Evolutionary conservation across 1,140 invertebrate species (phyloP), one percentile per base, ranked within the genome.

Genomic region (Drosophila pseudoananassae): DNA sequence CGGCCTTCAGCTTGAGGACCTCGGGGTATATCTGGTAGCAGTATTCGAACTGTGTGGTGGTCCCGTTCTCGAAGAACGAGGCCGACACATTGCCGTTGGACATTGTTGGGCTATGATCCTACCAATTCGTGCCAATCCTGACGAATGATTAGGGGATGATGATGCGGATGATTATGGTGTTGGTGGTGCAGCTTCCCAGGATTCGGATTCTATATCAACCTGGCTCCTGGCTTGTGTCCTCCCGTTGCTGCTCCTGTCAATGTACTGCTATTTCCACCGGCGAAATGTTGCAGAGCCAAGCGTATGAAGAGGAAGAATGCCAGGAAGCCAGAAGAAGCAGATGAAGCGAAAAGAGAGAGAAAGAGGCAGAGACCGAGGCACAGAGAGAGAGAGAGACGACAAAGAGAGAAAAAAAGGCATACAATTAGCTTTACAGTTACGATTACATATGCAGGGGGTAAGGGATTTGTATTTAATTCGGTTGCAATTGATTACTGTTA

Each of bases 11-110:
- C 92, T 95, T 94, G 47, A 98, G 93, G 66, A 96, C 97, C 93
- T 97, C 95, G 69, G 97, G 96, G 93, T 98, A 98, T 82, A 98
- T 93, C 93, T 96, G 96, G 79, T 97, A 94, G 84, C 97, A 96
- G 93, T 96, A 95, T 91, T 97, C 95, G 93, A 97, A 98, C 92
- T 97, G 96, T 92, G 93, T 94, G 80, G 95, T 94, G 92, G 96
- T 96, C 87, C 96, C 97, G 93, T 96, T 95, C 92, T 95, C 94
- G 93, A 97, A 98, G 94, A 98, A 98, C 94, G 95, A 96, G 92
- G 96, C 96, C 92, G 96, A 97, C 93, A 96, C 96, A 65, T 92
- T 92, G 63, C 83, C 85, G 78, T 90, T 91, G 40, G 91, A 72
- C 91, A 92, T 92, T 29, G 10, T 55, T 40, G 58, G 46, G 14